Evolutionary conservation across 2,113 vertebrate species (phyloP), one percentile per base, ranked within the genome.

Genomic region (Embiotoca jacksoni): DNA sequence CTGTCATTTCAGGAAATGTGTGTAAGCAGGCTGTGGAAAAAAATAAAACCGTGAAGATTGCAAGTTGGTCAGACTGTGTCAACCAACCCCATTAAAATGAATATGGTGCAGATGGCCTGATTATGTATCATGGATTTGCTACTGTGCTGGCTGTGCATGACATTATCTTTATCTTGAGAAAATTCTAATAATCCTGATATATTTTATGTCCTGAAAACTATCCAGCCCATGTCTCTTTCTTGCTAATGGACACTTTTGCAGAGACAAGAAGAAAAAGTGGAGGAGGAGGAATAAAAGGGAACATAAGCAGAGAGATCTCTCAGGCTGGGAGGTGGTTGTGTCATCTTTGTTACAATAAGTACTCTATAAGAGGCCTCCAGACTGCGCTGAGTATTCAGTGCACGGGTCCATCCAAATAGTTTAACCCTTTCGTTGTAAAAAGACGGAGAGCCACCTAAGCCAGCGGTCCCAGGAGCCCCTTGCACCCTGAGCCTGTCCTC

Each of bases 291-390:
- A 81, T 63, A 82, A 88, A 83, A 72, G 46, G 72, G 63, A 65
- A 44, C 44, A 70, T 11, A 59, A 67, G 80, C 72, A 54, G 56
- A 83, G 84, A 59, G 71, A 91, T 84, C 85, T 86, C 81, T 89
- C 82, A 78, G 85, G 75, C 77, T 77, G 82, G 77, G 82, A 89
- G 91, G 76, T 84, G 84, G 82, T 75, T 83, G 70, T 74, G 76
- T 86, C 86, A 91, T 91, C 88, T 90, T 91, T 90, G 88, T 84
- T 85, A 69, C 83, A 83, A 83, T 76, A 81, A 90, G 90, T 80
- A 81, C 91, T 89, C 90, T 72, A 78, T 63, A 81, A 89, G 81
- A 91, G 77, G 85, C 88, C 87, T 89, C 75, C 81, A 91, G 84
- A 88, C 85, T 55, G 57, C 4, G 70, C 75, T 6, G 72, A 72